These are phyloP conservation scores for Drepana falcataria DNA, from an alignment of 2,888 invertebrate species.

Conservation along the genomic window DNA sequence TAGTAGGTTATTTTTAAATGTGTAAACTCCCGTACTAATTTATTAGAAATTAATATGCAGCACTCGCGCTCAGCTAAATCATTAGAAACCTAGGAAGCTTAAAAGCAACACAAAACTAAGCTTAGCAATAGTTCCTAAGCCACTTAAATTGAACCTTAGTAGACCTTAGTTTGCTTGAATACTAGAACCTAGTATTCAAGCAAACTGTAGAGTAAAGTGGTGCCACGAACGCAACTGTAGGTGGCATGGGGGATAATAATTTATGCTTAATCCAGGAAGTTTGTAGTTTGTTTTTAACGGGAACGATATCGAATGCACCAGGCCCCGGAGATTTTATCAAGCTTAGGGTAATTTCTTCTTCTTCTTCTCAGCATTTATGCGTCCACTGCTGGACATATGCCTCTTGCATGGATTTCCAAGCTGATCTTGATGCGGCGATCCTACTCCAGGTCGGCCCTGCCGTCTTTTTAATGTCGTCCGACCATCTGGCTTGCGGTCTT, in stretches of 20 bases:
- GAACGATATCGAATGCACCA: background rate
- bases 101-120: conserved; percentile 2
- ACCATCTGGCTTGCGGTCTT: too few species aligned
- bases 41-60: background rate
- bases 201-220: too few species aligned
- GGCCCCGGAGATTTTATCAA: background rate
- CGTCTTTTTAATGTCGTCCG: too few species aligned
- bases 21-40: background rate
- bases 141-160: background rate
- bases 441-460: too few species aligned
- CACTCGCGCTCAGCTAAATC: background rate
- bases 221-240: background rate
- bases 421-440: too few species aligned
- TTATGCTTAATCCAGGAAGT: background rate
- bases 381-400: too few species aligned
- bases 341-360: too few species aligned
- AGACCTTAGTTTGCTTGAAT: too few species aligned
- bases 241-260: background rate
- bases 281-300: background rate
- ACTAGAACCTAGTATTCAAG: background rate
- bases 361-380: too few species aligned
- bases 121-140: too few species aligned
- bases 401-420: too few species aligned
- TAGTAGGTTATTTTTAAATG: too few species aligned
- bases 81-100: conserved; percentile 3